Conservation (phyloP, 2,888 invertebrate species). For the Machimus atricapillus region DNA sequence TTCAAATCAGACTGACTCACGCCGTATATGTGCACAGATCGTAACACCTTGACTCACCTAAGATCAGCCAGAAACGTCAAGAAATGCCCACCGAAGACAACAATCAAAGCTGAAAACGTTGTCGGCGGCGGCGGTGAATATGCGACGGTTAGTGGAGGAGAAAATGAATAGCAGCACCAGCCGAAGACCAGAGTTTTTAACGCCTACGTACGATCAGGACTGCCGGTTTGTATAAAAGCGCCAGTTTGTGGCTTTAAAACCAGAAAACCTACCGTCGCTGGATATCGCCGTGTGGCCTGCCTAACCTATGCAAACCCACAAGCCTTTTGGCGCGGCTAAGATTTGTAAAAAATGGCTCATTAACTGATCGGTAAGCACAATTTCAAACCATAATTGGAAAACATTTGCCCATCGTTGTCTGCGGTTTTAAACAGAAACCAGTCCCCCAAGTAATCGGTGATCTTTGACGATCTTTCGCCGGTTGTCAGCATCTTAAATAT, state of each 20-base stretch:
- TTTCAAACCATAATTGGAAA: conserved; percentile 39
- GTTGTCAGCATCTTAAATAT: neutral
- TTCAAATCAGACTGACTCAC: conserved; percentile 34
- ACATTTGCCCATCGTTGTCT: conserved; percentile 8
- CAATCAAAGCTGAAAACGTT: conserved; percentile 34
- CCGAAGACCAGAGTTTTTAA: conserved; percentile 36
- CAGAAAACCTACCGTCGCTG: conserved; percentile 5
- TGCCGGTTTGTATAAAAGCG: conserved; percentile 28
- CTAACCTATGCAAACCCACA: neutral
- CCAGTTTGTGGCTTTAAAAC: conserved; percentile 9
- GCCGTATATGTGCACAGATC: conserved; percentile 17
- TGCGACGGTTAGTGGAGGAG: conserved; percentile 35
- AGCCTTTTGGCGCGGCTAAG: neutral
- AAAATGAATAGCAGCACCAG: conserved; percentile 41
- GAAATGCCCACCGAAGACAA: conserved; percentile 37
- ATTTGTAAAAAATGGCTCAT: conserved; percentile 43
- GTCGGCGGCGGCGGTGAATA: conserved; percentile 23
- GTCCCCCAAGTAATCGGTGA: neutral
- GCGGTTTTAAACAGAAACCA: conserved; percentile 12
- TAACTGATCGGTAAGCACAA: conserved; percentile 41
- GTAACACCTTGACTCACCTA: conserved; percentile 34
- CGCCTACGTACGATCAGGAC: conserved; percentile 39
- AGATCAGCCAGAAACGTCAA: conserved; percentile 25
- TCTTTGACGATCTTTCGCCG: neutral
- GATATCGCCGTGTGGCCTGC: neutral